Percentiles rank a stretch among this genome's conserved stretches.
Evolutionary conservation across 2,113 vertebrate genomes (phyloP).

Genomic region (Heteronetta atricapilla): DNA sequence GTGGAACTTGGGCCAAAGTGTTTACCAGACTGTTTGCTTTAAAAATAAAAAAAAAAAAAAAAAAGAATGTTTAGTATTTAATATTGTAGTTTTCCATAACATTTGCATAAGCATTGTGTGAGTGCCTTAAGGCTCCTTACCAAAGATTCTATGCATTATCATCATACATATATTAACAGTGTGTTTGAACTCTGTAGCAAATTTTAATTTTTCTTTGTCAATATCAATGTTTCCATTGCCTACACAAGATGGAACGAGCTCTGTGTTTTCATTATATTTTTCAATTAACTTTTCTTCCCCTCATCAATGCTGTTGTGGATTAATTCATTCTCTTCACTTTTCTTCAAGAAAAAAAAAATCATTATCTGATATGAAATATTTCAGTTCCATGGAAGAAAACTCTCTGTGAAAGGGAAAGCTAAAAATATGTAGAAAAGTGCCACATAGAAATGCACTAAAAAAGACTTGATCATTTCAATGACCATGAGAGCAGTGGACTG

Average conservation of each 20-base stretch:
- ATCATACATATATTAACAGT: not conserved
- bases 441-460: too few species aligned
- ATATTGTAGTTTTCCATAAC: not conserved
- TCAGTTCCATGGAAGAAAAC: not conserved
- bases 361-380: not conserved
- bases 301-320: not conserved
- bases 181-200: slow-evolving; percentile 7
- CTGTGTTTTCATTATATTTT: slow-evolving; percentile 2
- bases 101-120: not conserved
- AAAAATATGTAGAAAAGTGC: not conserved
- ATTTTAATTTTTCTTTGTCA: slow-evolving; percentile 34
- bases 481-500: too few species aligned
- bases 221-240: not conserved
- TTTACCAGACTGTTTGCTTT: not conserved
- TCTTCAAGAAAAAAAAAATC: not conserved
- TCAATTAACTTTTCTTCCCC: slow-evolving; percentile 18
- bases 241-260: not conserved
- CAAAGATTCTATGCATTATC: not conserved
- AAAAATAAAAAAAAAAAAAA: not conserved
- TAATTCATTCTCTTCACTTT: not conserved
- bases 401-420: not conserved
- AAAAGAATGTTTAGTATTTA: not conserved
- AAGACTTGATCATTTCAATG: not conserved
- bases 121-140: not conserved
- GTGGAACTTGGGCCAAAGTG: not conserved